Conservation (phyloP, 2,888 invertebrate genomes). For the Junonia oenone region DNA sequence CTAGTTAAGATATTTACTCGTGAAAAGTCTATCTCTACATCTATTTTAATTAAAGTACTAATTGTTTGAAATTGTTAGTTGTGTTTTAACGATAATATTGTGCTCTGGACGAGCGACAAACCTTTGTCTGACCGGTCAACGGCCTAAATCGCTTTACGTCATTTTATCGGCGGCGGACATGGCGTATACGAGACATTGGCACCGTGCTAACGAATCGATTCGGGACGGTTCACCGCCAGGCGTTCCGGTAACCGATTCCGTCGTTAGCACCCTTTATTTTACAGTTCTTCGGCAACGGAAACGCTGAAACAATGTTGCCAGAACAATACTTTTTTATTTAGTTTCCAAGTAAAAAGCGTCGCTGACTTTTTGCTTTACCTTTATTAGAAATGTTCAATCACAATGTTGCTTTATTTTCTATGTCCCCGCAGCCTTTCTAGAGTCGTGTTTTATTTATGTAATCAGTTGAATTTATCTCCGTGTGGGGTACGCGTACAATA, state of each 20-base stretch:
- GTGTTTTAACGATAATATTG: not conserved
- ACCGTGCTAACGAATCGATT: constrained; percentile 58
- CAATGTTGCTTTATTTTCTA: not conserved
- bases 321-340: constrained; percentile 14
- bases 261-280: constrained; percentile 38
- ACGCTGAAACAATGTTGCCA: constrained; percentile 20
- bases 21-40: not conserved
- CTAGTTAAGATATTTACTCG: not conserved
- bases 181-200: constrained; percentile 41
- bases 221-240: constrained; percentile 44
- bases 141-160: constrained; percentile 46
- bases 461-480: constrained; percentile 4
- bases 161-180: constrained; percentile 26
- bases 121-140: constrained; percentile 57
- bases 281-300: constrained; percentile 23
- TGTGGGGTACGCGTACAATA: constrained; percentile 18
- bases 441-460: not conserved
- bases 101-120: constrained; percentile 30
- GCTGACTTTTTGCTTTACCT: constrained; percentile 1
- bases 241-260: constrained; percentile 43
- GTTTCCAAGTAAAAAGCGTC: not conserved
- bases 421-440: not conserved
- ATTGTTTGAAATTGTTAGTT: constrained; percentile 2
- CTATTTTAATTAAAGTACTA: not conserved
- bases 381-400: not conserved